Conservation (phyloP, 2,888 invertebrate genomes). For the Melanchra persicariae region DNA sequence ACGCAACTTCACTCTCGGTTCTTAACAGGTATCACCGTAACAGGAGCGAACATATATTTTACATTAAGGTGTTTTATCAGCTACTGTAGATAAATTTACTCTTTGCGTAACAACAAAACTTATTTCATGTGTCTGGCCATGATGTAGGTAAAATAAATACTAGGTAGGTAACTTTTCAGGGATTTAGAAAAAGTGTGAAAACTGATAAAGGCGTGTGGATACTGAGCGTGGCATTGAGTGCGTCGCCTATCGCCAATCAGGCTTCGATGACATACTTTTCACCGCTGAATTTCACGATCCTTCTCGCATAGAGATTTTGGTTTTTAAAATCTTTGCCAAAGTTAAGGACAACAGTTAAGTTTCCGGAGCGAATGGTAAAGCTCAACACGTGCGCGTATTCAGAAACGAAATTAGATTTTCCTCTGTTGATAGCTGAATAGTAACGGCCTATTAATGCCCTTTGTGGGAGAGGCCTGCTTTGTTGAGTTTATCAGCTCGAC, state of each 20-base stretch:
- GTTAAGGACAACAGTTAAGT: constrained; percentile 48
- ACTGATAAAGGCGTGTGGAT: too few relatives aligned
- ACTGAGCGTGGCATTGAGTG: too few relatives aligned
- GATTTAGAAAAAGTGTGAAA: background rate
- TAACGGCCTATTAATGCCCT: constrained; percentile 55
- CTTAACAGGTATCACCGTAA: background rate
- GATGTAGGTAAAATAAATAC: background rate
- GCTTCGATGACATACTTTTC: too few relatives aligned
- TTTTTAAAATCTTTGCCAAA: constrained; percentile 30
- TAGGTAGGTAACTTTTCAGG: background rate
- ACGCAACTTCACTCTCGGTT: background rate
- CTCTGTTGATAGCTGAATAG: constrained; percentile 63
- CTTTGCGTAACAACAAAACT: constrained; percentile 7
- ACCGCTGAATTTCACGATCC: background rate
- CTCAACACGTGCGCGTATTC: constrained; percentile 52
- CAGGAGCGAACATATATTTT: background rate
- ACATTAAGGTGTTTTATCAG: background rate
- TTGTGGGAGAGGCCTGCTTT: constrained; percentile 52
- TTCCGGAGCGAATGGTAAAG: constrained; percentile 40
- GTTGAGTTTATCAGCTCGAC: constrained; percentile 62
- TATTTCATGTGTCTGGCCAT: background rate
- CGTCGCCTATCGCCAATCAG: too few relatives aligned
- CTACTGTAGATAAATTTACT: background rate
- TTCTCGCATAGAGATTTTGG: background rate
- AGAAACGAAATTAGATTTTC: constrained; percentile 57